These are phyloP conservation scores for Hydractinia symbiolongicarpus DNA, from an alignment of 30 jellyfish, hydroid and myxozoan genomes.

Conservation along the genomic window DNA sequence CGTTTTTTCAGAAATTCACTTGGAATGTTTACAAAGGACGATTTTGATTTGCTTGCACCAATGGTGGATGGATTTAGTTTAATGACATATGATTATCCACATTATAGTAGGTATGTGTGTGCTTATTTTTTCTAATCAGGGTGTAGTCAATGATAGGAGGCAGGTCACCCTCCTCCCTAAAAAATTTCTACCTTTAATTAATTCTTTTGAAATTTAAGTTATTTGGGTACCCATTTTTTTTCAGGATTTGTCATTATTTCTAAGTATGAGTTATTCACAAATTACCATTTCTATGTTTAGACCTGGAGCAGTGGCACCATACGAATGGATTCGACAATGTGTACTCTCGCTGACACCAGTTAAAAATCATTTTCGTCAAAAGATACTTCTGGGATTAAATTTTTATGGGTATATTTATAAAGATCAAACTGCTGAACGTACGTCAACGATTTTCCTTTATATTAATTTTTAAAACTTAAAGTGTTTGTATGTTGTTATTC, in stretches of 20 bases:
- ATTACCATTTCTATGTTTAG: conserved; percentile 27
- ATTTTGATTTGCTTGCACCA: conserved; percentile 83
- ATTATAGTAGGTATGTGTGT: conserved; percentile 73
- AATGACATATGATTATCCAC: conserved; percentile 98
- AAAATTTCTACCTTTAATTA: neutral
- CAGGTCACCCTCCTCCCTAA: neutral
- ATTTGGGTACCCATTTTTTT: neutral
- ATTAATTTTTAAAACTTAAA: neutral
- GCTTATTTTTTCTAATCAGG: neutral
- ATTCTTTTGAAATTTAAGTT: neutral
- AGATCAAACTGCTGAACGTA: conserved; percentile 76
- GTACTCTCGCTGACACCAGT: conserved; percentile 62
- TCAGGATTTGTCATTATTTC: neutral
- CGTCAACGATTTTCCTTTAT: neutral
- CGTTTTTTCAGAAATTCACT: conserved; percentile 49
- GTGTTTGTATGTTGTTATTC: neutral
- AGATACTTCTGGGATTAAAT: conserved; percentile 82
- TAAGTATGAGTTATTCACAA: neutral
- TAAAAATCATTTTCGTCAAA: conserved; percentile 49
- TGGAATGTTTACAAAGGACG: conserved; percentile 90
- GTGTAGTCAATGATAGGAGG: neutral
- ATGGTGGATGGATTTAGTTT: conserved; percentile 90
- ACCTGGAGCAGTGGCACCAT: conserved; percentile 94
- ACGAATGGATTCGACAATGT: conserved; percentile 78
- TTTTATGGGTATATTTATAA: conserved; percentile 79